These are phyloP conservation scores for Rhadina sibilatrix DNA, from an alignment of 2,113 vertebrate genomes.

Conservation along the genomic window DNA sequence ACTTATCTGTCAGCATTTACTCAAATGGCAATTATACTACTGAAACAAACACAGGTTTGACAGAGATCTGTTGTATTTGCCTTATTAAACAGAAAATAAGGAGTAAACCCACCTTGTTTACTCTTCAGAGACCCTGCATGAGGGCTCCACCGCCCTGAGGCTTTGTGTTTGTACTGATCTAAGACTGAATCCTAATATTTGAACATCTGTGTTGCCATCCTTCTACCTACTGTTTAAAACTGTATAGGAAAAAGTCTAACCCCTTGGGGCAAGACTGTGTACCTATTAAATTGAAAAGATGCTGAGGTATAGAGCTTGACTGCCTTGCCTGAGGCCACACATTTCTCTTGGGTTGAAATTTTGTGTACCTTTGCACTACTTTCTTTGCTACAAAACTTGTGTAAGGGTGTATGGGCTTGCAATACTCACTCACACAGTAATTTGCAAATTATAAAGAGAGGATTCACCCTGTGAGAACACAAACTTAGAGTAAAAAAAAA, in stretches of 20 bases:
- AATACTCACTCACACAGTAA: neutral
- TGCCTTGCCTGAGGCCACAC: slow-evolving; percentile 7
- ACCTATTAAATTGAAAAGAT: slow-evolving; percentile 12
- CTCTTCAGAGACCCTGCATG: neutral
- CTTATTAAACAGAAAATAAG: slow-evolving; percentile 59
- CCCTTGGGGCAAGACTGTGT: neutral
- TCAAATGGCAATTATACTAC: slow-evolving; percentile 31
- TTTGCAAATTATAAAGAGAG: neutral
- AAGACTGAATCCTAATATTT: slow-evolving; percentile 46
- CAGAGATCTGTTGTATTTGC: slow-evolving; percentile 42
- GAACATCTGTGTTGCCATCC: slow-evolving; percentile 12
- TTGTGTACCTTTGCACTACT: neutral
- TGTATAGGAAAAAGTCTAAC: neutral
- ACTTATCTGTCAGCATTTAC: slow-evolving; percentile 9
- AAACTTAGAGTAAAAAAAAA: neutral
- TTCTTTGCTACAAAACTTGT: neutral
- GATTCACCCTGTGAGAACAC: neutral
- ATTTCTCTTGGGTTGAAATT: neutral
- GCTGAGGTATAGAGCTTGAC: neutral
- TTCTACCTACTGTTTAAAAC: slow-evolving; percentile 11
- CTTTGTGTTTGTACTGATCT: slow-evolving; percentile 23
- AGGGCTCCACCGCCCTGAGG: neutral
- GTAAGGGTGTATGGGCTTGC: neutral
- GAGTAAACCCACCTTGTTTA: neutral
- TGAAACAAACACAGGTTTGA: slow-evolving; percentile 39